Conservation (phyloP, 2,888 invertebrate species). For the Coelinius sp. region DNA sequence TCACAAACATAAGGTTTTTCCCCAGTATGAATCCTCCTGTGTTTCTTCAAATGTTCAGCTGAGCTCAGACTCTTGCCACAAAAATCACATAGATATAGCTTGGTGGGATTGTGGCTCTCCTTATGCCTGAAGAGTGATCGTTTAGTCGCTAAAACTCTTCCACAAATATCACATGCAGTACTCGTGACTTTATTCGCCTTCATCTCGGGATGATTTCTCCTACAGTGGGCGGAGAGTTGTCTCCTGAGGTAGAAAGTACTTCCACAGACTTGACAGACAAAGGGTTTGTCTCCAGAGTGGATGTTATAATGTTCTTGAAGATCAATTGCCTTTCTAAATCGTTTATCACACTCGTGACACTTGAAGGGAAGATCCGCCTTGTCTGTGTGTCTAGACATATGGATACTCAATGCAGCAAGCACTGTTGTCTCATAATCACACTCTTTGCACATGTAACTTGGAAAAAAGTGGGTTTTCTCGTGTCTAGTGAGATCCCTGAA, state of each 20-base stretch:
- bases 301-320: slow-evolving; percentile 68
- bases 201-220: slow-evolving; percentile 65
- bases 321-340: slow-evolving; percentile 64
- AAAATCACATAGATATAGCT: slow-evolving; percentile 71
- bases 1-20: slow-evolving; percentile 73
- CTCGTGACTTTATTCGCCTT: slow-evolving; percentile 66
- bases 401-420: slow-evolving; percentile 62
- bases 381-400: slow-evolving; percentile 64
- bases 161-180: slow-evolving; percentile 67
- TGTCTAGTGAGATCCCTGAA: slow-evolving; percentile 66
- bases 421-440: slow-evolving; percentile 69
- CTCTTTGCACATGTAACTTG: slow-evolving; percentile 66
- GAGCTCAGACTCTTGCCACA: slow-evolving; percentile 73
- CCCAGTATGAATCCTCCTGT: slow-evolving; percentile 73
- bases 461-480: slow-evolving; percentile 67
- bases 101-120: slow-evolving; percentile 67
- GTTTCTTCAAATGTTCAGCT: slow-evolving; percentile 71
- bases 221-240: slow-evolving; percentile 65
- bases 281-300: slow-evolving; percentile 68
- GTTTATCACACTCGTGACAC: slow-evolving; percentile 67
- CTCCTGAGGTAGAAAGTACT: slow-evolving; percentile 61
- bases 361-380: slow-evolving; percentile 64
- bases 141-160: slow-evolving; percentile 64
- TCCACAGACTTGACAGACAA: slow-evolving; percentile 62
- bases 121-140: slow-evolving; percentile 66